phyloP scores from a whole-genome alignment of 2,888 invertebrate species.

The Lasioglossum morio region DNA sequence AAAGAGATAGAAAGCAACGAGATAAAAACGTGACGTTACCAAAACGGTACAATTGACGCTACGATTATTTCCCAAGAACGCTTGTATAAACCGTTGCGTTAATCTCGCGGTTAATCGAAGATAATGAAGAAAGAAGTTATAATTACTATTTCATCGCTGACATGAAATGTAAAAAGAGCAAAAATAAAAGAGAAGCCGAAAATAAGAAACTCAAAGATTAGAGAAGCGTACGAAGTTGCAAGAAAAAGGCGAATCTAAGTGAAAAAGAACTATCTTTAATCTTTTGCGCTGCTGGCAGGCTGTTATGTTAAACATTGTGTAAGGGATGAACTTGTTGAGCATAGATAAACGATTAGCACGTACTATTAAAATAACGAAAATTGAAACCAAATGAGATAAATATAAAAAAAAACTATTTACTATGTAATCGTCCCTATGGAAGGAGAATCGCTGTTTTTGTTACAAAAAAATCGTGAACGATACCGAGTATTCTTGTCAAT shows the following conservation, averaged over 20 bases:
- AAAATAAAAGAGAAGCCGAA: constrained; percentile 25
- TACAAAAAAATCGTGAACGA: constrained; percentile 75
- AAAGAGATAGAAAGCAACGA: constrained; percentile 54
- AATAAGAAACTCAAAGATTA: constrained; percentile 25
- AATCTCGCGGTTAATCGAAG: constrained; percentile 61
- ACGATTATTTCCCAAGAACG: constrained; percentile 62
- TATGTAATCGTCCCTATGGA: constrained; percentile 72
- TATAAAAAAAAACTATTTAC: constrained; percentile 71
- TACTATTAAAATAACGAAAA: constrained; percentile 77
- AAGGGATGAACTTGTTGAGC: constrained; percentile 83
- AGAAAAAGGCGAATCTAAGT: constrained; percentile 43
- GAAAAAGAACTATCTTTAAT: constrained; percentile 70
- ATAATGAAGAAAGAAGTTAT: constrained; percentile 33
- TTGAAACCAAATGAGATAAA: constrained; percentile 73
- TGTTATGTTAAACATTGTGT: constrained; percentile 83
- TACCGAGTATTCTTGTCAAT: constrained; percentile 53
- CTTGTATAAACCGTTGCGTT: constrained; percentile 68
- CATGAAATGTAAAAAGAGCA: constrained; percentile 30
- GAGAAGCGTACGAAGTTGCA: constrained; percentile 45
- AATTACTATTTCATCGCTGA: constrained; percentile 56
- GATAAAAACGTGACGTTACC: constrained; percentile 65
- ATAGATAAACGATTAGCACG: constrained; percentile 81
- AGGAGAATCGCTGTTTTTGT: constrained; percentile 74
- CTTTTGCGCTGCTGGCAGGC: constrained; percentile 83
- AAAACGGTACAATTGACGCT: constrained; percentile 71